These are phyloP conservation scores for Crotalus helleri DNA, from an alignment of 2,113 vertebrate genomes.

Conservation along the genomic window DNA sequence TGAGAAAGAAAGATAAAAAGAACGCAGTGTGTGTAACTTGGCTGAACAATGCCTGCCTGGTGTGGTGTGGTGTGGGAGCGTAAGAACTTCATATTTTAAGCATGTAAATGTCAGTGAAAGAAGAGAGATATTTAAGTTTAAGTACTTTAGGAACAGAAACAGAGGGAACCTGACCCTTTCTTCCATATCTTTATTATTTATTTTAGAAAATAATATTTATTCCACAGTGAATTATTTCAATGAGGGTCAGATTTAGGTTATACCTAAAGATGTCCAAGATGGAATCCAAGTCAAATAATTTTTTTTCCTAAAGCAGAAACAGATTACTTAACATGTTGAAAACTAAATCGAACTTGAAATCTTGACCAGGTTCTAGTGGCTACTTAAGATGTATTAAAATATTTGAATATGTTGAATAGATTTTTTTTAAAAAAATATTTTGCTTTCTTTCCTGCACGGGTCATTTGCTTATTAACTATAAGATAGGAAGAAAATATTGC, in stretches of 20 bases:
- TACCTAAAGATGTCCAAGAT: background rate
- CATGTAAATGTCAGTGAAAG: background rate
- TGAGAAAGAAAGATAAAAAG: conserved; percentile 24
- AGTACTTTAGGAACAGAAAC: background rate
- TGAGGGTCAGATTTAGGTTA: background rate
- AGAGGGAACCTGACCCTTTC: background rate
- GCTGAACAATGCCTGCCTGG: background rate
- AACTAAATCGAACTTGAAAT: background rate
- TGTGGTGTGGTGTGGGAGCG: background rate
- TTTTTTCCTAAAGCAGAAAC: background rate
- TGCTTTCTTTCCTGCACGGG: background rate
- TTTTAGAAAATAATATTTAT: background rate
- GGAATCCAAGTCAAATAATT: background rate
- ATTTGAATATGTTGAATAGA: background rate
- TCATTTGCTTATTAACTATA: background rate
- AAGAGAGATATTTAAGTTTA: background rate
- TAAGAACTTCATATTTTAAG: background rate
- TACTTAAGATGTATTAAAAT: background rate
- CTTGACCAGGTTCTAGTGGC: background rate
- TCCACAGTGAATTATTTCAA: background rate
- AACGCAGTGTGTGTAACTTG: background rate
- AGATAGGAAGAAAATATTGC: background rate
- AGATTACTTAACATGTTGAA: background rate
- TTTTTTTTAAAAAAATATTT: background rate
- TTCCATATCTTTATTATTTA: background rate